phyloP scores from a whole-genome alignment of 2,113 vertebrate species.

The Heptranchias perlo region DNA sequence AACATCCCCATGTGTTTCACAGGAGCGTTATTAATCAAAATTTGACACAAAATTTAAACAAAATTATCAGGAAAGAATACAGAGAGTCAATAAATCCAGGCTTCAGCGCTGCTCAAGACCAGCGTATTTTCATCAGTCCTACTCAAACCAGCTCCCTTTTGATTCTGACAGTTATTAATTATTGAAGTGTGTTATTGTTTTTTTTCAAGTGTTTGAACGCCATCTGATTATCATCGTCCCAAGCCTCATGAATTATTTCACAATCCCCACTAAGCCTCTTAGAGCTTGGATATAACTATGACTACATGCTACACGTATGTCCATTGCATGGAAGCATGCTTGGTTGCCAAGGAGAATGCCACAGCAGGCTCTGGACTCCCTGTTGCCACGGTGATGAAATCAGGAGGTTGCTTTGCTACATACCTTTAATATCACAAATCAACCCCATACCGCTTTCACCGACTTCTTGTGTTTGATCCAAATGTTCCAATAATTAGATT shows the following conservation, averaged over 20 bases:
- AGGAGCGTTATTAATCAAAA: too few species aligned
- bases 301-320: background rate
- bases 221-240: background rate
- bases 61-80: background rate
- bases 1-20: too few species aligned
- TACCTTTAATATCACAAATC: background rate
- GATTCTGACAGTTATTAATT: background rate
- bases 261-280: background rate
- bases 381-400: background rate
- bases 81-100: background rate
- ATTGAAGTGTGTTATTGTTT: background rate
- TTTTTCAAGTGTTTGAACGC: background rate
- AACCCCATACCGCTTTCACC: background rate
- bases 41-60: too few species aligned
- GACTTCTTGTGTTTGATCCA: background rate
- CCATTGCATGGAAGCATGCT: background rate
- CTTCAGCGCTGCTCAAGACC: background rate
- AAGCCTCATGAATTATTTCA: slow-evolving; percentile 4
- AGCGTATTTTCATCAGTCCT: background rate
- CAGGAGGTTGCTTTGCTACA: background rate
- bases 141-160: background rate
- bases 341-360: background rate
- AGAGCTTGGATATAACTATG: background rate
- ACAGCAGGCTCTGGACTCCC: background rate
- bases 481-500: background rate